A percentile compares a stretch with the other conserved stretches of the same genome.
These are phyloP conservation scores for Pachyramphus minor DNA, from an alignment of 2,113 vertebrate species.

Conservation along the genomic window DNA sequence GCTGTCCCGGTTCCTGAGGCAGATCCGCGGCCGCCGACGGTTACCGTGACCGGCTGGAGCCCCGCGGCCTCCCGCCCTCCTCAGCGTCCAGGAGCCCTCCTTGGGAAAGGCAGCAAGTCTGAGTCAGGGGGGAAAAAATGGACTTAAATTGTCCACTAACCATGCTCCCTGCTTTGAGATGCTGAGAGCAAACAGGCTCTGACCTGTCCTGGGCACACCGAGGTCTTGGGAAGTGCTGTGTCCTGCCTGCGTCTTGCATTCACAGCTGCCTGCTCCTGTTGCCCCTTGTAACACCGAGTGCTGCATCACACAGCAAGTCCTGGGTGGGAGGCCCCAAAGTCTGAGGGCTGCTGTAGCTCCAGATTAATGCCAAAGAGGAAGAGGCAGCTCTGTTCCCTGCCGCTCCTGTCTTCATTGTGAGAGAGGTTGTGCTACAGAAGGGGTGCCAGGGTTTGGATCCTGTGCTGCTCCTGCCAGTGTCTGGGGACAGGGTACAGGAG, in stretches of 20 bases:
- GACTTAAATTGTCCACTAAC: background rate
- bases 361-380: background rate
- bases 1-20: background rate
- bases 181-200: background rate
- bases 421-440: rapidly evolving
- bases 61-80: background rate
- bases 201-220: background rate
- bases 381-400: background rate
- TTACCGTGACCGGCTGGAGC: background rate
- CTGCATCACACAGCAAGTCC: rapidly evolving
- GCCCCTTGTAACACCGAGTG: background rate
- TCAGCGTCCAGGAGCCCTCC: background rate
- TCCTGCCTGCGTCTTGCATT: background rate
- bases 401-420: rapidly evolving
- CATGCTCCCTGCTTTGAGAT: background rate
- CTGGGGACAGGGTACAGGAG: background rate
- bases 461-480: background rate
- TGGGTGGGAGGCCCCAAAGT: background rate
- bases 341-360: background rate
- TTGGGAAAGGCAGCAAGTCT: background rate
- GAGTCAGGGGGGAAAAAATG: rapidly evolving
- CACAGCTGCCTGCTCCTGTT: background rate
- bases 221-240: background rate
- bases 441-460: background rate
- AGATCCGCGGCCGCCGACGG: background rate